These are phyloP conservation scores for Phenacoccus solenopsis DNA, from an alignment of 1,140 invertebrate species.

Conservation along the genomic window DNA sequence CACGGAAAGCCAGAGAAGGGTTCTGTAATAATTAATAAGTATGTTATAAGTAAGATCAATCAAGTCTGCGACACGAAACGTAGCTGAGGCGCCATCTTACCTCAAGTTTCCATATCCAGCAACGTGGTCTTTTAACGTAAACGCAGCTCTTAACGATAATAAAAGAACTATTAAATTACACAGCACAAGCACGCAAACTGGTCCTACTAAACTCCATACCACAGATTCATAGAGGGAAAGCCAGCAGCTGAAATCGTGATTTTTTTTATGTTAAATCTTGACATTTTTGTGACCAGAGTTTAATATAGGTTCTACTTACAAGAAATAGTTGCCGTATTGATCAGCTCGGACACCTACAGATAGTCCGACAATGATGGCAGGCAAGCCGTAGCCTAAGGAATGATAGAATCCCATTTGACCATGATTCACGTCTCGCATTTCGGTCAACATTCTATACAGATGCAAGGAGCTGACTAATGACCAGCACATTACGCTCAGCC, in stretches of 20 bases:
- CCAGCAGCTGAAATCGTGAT: conserved; percentile 63
- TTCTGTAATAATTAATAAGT: conserved; percentile 45
- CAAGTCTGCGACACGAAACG: too few species aligned
- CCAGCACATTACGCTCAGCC: conserved; percentile 81
- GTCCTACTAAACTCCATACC: conserved; percentile 81
- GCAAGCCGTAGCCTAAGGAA: conserved; percentile 86
- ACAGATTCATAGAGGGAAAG: conserved; percentile 82
- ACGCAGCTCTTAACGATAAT: conserved; percentile 75
- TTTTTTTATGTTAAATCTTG: conserved; percentile 10
- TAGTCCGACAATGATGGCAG: conserved; percentile 79
- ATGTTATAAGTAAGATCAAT: conserved; percentile 19
- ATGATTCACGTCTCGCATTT: conserved; percentile 91
- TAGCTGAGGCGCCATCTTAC: too few species aligned
- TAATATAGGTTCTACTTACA: conserved; percentile 49
- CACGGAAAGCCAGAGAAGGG: conserved; percentile 69
- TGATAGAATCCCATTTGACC: conserved; percentile 90
- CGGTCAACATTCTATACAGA: conserved; percentile 85
- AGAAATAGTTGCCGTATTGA: conserved; percentile 85
- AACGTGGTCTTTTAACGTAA: conserved; percentile 78
- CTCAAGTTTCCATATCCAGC: conserved; percentile 79
- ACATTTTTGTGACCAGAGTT: too few species aligned
- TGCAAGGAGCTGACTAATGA: conserved; percentile 82
- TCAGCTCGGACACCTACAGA: conserved; percentile 86
- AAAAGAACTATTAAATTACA: conserved; percentile 66
- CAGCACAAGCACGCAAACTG: conserved; percentile 60